These are phyloP conservation scores for Poecilus cupreus DNA, from an alignment of 2,888 invertebrate species.

Conservation along the genomic window DNA sequence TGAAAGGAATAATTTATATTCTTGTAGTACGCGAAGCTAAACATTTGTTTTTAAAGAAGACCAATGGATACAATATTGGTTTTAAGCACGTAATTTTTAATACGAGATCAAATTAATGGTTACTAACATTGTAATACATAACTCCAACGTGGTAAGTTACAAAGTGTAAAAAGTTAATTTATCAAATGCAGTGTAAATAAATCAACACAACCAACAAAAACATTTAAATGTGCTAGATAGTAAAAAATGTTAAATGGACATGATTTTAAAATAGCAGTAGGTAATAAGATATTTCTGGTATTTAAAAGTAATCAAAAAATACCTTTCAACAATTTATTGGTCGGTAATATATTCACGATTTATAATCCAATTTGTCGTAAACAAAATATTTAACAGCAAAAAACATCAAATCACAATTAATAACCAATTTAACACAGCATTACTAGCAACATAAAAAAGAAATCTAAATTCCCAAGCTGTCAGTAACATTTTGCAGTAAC, in stretches of 20 bases:
- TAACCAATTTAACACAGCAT: conserved; percentile 32
- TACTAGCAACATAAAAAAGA: conserved; percentile 12
- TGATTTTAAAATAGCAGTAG: too few species aligned
- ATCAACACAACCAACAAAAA: too few species aligned
- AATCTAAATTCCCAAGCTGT: conserved; percentile 32
- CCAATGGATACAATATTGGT: not conserved
- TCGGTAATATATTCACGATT: not conserved
- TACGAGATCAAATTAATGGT: not conserved
- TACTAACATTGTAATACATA: not conserved
- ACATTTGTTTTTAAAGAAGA: not conserved
- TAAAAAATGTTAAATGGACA: not conserved
- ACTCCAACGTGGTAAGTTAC: not conserved
- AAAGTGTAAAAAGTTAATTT: not conserved
- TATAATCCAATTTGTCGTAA: not conserved
- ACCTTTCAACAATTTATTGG: not conserved
- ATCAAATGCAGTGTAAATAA: not conserved
- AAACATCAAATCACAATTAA: not conserved
- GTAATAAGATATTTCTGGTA: too few species aligned
- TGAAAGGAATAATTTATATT: conserved; percentile 16
- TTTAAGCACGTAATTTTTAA: not conserved
- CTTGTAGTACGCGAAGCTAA: not conserved
- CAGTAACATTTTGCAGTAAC: conserved; percentile 38
- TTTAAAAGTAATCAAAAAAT: too few species aligned
- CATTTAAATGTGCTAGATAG: not conserved
- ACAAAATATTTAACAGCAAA: not conserved